These are phyloP conservation scores for Azemiops feae DNA, from an alignment of 2,113 vertebrate genomes.

Conservation along the genomic window DNA sequence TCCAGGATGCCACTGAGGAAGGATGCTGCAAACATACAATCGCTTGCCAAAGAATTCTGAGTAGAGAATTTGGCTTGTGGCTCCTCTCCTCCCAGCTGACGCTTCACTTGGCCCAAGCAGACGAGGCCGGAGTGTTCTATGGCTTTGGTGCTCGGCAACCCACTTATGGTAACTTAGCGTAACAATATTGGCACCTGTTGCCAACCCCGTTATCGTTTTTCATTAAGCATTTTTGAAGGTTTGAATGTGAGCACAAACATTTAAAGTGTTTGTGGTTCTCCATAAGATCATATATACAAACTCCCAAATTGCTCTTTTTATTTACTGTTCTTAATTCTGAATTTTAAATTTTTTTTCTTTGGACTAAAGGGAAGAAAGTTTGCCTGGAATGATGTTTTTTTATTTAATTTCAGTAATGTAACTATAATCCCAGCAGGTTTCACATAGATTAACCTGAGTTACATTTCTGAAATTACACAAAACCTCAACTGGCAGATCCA, in stretches of 20 bases:
- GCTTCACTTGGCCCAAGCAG: background rate
- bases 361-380: background rate
- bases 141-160: background rate
- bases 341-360: background rate
- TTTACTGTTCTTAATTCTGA: background rate
- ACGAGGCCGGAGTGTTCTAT: background rate
- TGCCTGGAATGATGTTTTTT: background rate
- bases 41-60: background rate
- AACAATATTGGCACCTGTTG: background rate
- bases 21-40: background rate
- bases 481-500: background rate
- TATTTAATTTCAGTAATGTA: background rate
- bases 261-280: background rate
- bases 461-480: background rate
- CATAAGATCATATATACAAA: background rate
- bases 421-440: background rate
- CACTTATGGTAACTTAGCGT: background rate
- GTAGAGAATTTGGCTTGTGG: background rate
- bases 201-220: background rate
- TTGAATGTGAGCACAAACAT: background rate
- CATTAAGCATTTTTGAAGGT: background rate
- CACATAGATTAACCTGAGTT: background rate
- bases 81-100: background rate
- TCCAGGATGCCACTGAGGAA: background rate
- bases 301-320: background rate